Base-by-base conservation (phyloP, 2,797 vertebrate genomes). In the Gorsachius magnificus region DNA sequence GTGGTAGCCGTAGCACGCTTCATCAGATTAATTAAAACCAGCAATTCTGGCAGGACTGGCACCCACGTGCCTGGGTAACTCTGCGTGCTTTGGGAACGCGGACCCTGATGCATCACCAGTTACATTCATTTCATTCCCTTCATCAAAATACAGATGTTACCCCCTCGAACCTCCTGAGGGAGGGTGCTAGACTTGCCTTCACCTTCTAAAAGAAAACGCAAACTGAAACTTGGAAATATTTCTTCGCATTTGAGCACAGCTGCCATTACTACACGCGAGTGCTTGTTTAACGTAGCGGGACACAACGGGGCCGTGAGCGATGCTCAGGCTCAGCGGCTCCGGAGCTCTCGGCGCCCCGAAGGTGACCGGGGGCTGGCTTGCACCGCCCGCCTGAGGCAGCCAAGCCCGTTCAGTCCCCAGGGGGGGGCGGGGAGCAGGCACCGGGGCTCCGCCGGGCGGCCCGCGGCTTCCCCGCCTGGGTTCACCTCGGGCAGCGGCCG, bases 11-110 rank as follows among this genome's bases (percentile, higher is more conserved):
- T 11, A 41, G 4, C 2, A 5, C 21, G 5, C 31, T 75, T 60
- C 9, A 13, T 0, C 28, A 13, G 16, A 36, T 76, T 51, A 22
- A 77, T 45, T 53, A 71, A 60, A 79, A 38, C 5, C 22, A 25
- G 36, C 17, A 56, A 3, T 13, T 20, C 25, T 8, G 66, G 48
- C 19, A 51, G 74, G 33, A n/a, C 18, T 19, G 33, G 81, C 2
- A 8, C 5, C 3, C 28, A 2, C 0, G 15, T 24, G 26, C 31
- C 22, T 8, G 11, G 19, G n/a, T 45, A 36, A 9, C 16, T 20
- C 10, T 4, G 53, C 6, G 41, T 5, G 45, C 26, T 33, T 61
- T 31, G 16, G 3, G 21, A 35, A 64, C 1, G 0, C 0, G 21
- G 43, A 31, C 48, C 16, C 29, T 6, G 15, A 31, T 1, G 6